Percentiles rank a stretch among this genome's conserved stretches.
These are phyloP conservation scores for Chrysodeixis includens DNA, from an alignment of 2,888 invertebrate genomes.

Conservation along the genomic window DNA sequence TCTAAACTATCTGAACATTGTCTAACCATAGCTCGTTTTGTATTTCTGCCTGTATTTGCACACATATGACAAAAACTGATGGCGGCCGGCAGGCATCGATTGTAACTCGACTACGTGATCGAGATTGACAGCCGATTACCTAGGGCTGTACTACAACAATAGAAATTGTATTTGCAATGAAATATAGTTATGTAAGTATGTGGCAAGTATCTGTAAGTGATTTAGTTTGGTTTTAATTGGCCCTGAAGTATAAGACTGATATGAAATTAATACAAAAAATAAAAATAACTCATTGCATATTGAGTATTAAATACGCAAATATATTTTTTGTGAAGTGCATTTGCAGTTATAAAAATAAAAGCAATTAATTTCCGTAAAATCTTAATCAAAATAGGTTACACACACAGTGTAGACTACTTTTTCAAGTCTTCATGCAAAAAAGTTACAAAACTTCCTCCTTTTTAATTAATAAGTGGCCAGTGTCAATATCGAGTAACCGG, in stretches of 20 bases:
- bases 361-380: too few relatives aligned
- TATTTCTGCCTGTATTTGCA: neutral
- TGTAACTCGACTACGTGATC: constrained; percentile 8
- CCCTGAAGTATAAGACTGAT: too few relatives aligned
- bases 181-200: neutral
- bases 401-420: too few relatives aligned
- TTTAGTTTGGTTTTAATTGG: too few relatives aligned
- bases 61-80: neutral
- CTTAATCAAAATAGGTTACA: too few relatives aligned
- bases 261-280: too few relatives aligned
- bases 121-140: constrained; percentile 1
- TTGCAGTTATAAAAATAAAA: too few relatives aligned
- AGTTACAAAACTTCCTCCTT: neutral
- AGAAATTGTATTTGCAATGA: neutral
- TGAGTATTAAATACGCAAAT: too few relatives aligned
- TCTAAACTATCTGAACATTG: too few relatives aligned
- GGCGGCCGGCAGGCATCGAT: constrained; percentile 2
- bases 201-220: too few relatives aligned
- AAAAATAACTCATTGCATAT: too few relatives aligned
- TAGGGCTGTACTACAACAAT: neutral
- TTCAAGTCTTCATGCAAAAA: neutral
- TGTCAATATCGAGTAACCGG: constrained; percentile 14
- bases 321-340: too few relatives aligned
- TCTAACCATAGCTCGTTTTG: neutral
- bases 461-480: neutral